Base-by-base conservation (phyloP, 2,888 invertebrate genomes). In the Abscondita cerata region DNA sequence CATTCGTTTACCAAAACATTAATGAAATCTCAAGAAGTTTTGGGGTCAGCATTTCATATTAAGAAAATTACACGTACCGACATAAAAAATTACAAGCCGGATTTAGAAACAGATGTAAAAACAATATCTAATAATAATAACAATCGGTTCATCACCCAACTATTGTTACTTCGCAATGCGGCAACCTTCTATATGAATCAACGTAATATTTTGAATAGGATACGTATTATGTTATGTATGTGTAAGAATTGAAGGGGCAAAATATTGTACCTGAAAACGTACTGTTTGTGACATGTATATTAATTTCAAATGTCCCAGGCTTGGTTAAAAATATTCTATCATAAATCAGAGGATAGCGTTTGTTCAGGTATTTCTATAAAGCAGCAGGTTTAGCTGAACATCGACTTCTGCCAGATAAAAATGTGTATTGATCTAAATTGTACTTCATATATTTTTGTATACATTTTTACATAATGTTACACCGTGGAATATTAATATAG, bases 281-380 rank as follows among this genome's bases (percentile, higher is more conserved):
- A 64, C 64, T 62, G 69, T 65, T 53, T 57, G 64, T 67, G 66
- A 67, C 68, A 53, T 68, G 67, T 63, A 65, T 68, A 68, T 70
- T 70, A 70, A 66, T 70, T 68, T 68, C 61, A 70, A 70, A 70
- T 70, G 68, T 70, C 75, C 70, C 72, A 70, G 69, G 73, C 73
- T 73, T 71, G 74, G 76, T 77, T 77, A 75, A 76, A 76, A 77
- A 77, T 76, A 76, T 73, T 73, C 71, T 52, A 61, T 61, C 70
- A 75, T 77, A 71, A 76, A 77, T 77, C 77, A 77, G 66, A 51
- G 73, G 75, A 75, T 76, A 77, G 75, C 74, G 72, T 74, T 71
- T 72, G 73, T 69, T 68, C 73, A 75, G 74, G 75, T 75, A 76
- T 76, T 76, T 75, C 76, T 76, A n/a, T n/a, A 76, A 75, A 75